Percentiles rank a stretch among this genome's conserved stretches.
phyloP scores from a whole-genome alignment of 2,888 invertebrate genomes.

The Pogonocherus hispidulus region DNA sequence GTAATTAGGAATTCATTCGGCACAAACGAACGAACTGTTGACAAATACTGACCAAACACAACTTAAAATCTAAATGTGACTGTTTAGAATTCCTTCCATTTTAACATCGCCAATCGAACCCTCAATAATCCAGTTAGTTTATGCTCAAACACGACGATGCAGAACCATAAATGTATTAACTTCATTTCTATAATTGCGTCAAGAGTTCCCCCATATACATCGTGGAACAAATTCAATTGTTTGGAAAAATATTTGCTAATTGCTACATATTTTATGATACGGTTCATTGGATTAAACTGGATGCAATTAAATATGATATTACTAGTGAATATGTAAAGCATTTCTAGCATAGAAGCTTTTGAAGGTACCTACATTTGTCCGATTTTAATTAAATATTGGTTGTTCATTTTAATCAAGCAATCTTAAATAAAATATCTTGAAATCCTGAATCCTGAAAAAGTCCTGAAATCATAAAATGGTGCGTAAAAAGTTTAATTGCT shows the following conservation, averaged over 20 bases:
- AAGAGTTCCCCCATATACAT: conserved; percentile 27
- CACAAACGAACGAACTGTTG: neutral
- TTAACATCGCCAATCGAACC: conserved; percentile 27
- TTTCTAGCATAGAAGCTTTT: too few relatives aligned
- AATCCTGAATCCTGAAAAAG: too few relatives aligned
- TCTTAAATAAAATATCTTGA: too few relatives aligned
- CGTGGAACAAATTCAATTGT: conserved; percentile 47
- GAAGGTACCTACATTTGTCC: too few relatives aligned
- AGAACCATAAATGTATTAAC: conserved; percentile 49
- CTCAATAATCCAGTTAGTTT: conserved; percentile 48
- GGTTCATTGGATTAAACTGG: conserved; percentile 5
- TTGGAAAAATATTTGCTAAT: conserved; percentile 48
- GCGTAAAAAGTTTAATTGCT: too few relatives aligned
- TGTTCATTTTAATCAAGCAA: too few relatives aligned
- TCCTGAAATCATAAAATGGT: too few relatives aligned
- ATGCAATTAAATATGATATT: conserved; percentile 4
- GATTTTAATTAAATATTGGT: too few relatives aligned
- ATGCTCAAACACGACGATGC: conserved; percentile 44
- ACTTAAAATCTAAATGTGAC: conserved; percentile 25
- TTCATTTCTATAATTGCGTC: conserved; percentile 52
- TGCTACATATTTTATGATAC: conserved; percentile 18
- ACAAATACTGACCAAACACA: neutral
- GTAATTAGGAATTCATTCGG: neutral
- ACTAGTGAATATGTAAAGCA: too few relatives aligned
- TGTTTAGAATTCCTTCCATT: conserved; percentile 31